Conservation (phyloP, 2,797 vertebrate genomes). For the Lerista edwardsae region DNA sequence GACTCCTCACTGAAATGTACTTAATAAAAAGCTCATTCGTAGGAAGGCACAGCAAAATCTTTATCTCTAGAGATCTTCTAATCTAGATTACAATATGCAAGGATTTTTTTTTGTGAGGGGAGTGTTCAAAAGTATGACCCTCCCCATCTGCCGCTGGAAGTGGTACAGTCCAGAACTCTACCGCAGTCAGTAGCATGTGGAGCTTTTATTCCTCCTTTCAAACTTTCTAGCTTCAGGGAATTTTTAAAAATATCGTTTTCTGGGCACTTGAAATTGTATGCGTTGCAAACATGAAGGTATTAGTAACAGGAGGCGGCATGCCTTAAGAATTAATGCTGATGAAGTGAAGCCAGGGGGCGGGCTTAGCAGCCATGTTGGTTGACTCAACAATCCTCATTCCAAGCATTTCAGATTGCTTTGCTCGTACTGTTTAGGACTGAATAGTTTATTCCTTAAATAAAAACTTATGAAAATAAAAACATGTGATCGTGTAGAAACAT, state of each 20-base stretch:
- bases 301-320: too few species aligned
- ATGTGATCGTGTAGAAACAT: too few species aligned
- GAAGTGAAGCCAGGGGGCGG: too few species aligned
- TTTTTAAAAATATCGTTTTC: not conserved
- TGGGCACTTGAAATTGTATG: not conserved
- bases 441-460: too few species aligned
- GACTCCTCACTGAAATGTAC: not conserved
- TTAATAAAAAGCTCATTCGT: not conserved
- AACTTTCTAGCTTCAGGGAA: not conserved
- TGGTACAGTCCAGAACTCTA: not conserved
- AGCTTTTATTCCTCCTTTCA: not conserved
- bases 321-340: too few species aligned
- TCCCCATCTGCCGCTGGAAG: not conserved
- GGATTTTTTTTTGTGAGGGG: not conserved
- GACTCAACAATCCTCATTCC: too few species aligned
- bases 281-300: too few species aligned
- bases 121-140: not conserved
- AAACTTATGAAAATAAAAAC: too few species aligned
- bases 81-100: not conserved
- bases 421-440: too few species aligned
- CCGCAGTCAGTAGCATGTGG: not conserved
- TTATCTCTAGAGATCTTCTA: not conserved
- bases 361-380: too few species aligned
- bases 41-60: not conserved
- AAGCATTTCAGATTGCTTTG: too few species aligned